A percentile compares a stretch with the other conserved stretches of the same genome.
These are phyloP conservation scores for Hirtodrosophila alboralis DNA, from an alignment of 2,888 invertebrate species.

Conservation along the genomic window DNA sequence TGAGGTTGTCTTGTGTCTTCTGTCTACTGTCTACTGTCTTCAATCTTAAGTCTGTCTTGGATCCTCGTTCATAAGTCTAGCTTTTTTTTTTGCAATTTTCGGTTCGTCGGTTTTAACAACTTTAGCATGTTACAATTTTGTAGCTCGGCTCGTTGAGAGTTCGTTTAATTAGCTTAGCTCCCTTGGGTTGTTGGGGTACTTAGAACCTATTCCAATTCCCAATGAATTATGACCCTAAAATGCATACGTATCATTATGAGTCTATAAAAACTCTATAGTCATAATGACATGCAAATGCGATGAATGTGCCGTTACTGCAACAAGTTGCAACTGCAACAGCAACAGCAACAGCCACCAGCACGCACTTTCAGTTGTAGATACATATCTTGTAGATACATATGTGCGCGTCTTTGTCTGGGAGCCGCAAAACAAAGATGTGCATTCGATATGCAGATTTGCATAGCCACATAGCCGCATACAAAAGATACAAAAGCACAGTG, in stretches of 20 bases:
- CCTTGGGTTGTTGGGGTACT: conserved; percentile 6
- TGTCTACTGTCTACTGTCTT: conserved; percentile 9
- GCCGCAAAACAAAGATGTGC: conserved; percentile 55
- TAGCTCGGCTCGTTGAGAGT: conserved; percentile 31
- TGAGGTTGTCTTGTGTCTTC: conserved; percentile 24
- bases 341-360: conserved; percentile 19
- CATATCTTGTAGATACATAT: conserved; percentile 22
- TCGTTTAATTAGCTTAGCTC: conserved; percentile 50
- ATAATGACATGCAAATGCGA: conserved; percentile 54
- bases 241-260: conserved; percentile 19
- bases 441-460: conserved; percentile 72
- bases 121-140: conserved; percentile 58
- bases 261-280: conserved; percentile 7
- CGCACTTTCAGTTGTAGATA: conserved; percentile 43
- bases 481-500: conserved; percentile 17
- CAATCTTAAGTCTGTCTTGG: conserved; percentile 1
- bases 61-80: neutral
- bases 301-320: conserved; percentile 35
- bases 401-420: conserved; percentile 35
- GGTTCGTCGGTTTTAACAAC: conserved; percentile 60
- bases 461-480: conserved; percentile 34
- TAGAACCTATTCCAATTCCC: conserved; percentile 24
- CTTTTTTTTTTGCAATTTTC: conserved; percentile 55
- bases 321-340: conserved; percentile 25
- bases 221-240: conserved; percentile 14